Conservation (phyloP, 2,113 vertebrate genomes). For the western clawed frog (Xenopus tropicalis) region UCB_Xtro_10.0 CM004446.2:42254001-42254500, state of each 20-base stretch:
- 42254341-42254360: conserved; percentile 86
- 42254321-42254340: neutral
- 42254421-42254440: conserved; percentile 90
- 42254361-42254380: conserved; percentile 99
- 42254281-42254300: conserved; percentile 55
- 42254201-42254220: no score
- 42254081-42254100: no score
- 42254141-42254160: no score
- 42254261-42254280: conserved; percentile 24
- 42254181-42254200: no score
- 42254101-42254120: no score
- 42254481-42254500: conserved; percentile 83
- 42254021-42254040: no score
- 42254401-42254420: conserved; percentile 97
- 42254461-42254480: conserved; percentile 87
- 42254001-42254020: no score
- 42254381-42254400: conserved; percentile 93
- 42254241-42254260: neutral
- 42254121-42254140: no score
- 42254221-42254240: no score
- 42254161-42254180: no score
- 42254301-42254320: conserved; percentile 62
- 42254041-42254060: no score
- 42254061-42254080: no score
- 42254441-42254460: conserved; percentile 92